Evolutionary conservation across 2,888 invertebrate species (phyloP).

Genomic region (Entomobrya multifasciata): DNA sequence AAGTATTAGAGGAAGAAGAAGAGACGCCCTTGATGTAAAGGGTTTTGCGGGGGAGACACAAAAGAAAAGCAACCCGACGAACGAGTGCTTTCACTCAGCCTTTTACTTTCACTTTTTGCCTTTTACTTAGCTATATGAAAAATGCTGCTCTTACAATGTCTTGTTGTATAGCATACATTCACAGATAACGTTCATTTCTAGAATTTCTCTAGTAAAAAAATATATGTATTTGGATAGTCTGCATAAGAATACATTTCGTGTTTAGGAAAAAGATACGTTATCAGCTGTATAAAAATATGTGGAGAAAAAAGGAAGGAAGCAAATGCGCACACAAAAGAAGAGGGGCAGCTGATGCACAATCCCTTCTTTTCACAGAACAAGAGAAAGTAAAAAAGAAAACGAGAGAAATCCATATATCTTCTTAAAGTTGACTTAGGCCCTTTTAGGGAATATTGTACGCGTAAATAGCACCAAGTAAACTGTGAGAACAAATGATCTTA

Average conservation of each 20-base stretch:
- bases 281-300: background rate
- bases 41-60: background rate
- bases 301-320: background rate
- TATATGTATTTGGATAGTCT: too few relatives aligned
- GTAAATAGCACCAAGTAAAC: background rate
- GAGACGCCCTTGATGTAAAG: constrained; percentile 44
- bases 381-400: constrained; percentile 11
- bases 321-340: background rate
- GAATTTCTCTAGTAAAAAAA: too few relatives aligned
- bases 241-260: too few relatives aligned
- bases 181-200: too few relatives aligned
- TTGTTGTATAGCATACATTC: too few relatives aligned
- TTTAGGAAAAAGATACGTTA: too few relatives aligned
- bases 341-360: constrained; percentile 34
- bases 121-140: constrained; percentile 27
- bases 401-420: background rate
- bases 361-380: constrained; percentile 25
- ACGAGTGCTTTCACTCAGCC: constrained; percentile 38
- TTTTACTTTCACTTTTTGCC: constrained; percentile 48
- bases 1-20: background rate
- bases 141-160: background rate
- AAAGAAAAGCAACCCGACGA: background rate
- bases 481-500: background rate
- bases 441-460: constrained; percentile 13
- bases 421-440: background rate